These are phyloP conservation scores for Monomorium pharaonis DNA, from an alignment of 1,140 invertebrate genomes.

Conservation along the genomic window DNA sequence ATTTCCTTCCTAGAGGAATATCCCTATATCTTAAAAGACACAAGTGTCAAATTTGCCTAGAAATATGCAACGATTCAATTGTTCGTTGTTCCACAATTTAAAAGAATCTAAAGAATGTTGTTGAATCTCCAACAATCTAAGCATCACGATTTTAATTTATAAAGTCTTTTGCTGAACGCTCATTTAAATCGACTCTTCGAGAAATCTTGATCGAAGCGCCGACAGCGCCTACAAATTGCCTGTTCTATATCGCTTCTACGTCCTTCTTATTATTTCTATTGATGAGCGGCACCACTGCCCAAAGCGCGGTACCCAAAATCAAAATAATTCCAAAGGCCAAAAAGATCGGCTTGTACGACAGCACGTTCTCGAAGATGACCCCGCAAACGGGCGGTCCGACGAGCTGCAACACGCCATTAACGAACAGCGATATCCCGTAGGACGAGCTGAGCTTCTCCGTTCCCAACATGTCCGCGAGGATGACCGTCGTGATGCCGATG, in stretches of 20 bases:
- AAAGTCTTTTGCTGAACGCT: slow-evolving; percentile 9
- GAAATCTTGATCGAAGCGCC: not conserved
- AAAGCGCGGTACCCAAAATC: slow-evolving; percentile 89
- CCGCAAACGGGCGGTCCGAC: slow-evolving; percentile 92
- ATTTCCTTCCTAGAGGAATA: not conserved
- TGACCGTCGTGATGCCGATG: slow-evolving; percentile 92
- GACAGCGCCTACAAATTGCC: not conserved
- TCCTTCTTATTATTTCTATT: slow-evolving; percentile 83
- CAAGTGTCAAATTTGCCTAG: slow-evolving; percentile 15
- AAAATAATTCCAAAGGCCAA: slow-evolving; percentile 89
- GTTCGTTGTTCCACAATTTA: slow-evolving; percentile 11
- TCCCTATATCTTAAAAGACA: not conserved
- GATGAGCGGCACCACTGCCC: slow-evolving; percentile 90
- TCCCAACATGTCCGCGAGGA: slow-evolving; percentile 93
- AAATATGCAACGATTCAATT: not conserved
- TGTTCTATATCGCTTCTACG: slow-evolving; percentile 66
- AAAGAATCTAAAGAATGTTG: slow-evolving; percentile 2
- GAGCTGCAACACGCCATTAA: slow-evolving; percentile 92
- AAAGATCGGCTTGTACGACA: slow-evolving; percentile 89
- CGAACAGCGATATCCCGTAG: slow-evolving; percentile 92
- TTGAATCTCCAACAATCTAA: not conserved
- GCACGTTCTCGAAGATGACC: slow-evolving; percentile 87
- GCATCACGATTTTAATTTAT: not conserved
- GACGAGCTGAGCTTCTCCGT: slow-evolving; percentile 92
- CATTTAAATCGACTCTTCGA: not conserved